Evolutionary conservation across 2,113 vertebrate genomes (phyloP).

Genomic region (crab-eating macaque (Macaca fascicularis)): T2T-MFA8v1.1 NC_088394.1:7819501-7820000

Average conservation of each 20-base stretch:
- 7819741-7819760: neutral
- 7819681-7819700: neutral
- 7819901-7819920: neutral
- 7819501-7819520: neutral
- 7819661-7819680: neutral
- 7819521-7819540: neutral
- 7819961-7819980: neutral
- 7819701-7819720: neutral
- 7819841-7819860: neutral
- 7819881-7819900: neutral
- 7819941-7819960: neutral
- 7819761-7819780: neutral
- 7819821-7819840: neutral
- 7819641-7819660: neutral
- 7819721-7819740: neutral
- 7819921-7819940: neutral
- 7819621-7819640: neutral
- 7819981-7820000: constrained; percentile 15
- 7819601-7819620: neutral
- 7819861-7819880: neutral
- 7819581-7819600: neutral
- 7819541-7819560: neutral
- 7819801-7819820: neutral
- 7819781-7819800: neutral
- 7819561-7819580: neutral